A percentile compares a stretch with the other conserved stretches of the same genome.
Conservation (phyloP, 2,113 vertebrate genomes). For the Phodopus roborovskii region DNA sequence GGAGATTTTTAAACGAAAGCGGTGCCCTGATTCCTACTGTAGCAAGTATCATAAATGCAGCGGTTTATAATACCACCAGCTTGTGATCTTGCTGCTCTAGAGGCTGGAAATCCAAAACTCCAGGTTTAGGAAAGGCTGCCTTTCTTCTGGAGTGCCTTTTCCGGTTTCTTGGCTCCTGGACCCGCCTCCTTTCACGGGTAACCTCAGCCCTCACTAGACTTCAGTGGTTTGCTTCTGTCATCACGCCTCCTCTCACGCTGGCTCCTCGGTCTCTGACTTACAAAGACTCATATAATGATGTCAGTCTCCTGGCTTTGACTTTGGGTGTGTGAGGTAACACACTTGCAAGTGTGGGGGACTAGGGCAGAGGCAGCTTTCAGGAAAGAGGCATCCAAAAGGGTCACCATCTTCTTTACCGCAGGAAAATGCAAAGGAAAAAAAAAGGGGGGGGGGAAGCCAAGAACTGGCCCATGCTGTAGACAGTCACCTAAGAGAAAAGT, state of each 20-base stretch:
- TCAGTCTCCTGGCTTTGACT: not conserved
- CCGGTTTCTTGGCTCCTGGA: not conserved
- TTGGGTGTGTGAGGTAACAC: not conserved
- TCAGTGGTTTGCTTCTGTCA: not conserved
- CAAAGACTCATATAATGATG: not conserved
- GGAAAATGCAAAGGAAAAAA: not conserved
- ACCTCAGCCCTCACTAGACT: fast-evolving
- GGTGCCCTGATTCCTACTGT: not conserved
- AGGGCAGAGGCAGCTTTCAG: not conserved
- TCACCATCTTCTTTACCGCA: not conserved
- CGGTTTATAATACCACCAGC: not conserved
- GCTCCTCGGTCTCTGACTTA: not conserved
- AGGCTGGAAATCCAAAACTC: not conserved
- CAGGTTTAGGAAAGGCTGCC: too few relatives aligned
- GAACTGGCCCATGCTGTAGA: too few relatives aligned
- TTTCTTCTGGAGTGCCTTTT: not conserved
- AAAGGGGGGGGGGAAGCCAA: not conserved
- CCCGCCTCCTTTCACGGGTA: too few relatives aligned
- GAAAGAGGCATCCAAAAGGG: not conserved
- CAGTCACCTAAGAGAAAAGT: not conserved
- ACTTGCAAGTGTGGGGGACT: not conserved
- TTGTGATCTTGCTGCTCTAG: not conserved
- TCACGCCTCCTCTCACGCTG: not conserved
- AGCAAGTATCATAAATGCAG: not conserved
- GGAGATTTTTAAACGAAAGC: not conserved